phyloP scores from a whole-genome alignment of 2,888 invertebrate genomes.

The Adelognathus sp. region DNA sequence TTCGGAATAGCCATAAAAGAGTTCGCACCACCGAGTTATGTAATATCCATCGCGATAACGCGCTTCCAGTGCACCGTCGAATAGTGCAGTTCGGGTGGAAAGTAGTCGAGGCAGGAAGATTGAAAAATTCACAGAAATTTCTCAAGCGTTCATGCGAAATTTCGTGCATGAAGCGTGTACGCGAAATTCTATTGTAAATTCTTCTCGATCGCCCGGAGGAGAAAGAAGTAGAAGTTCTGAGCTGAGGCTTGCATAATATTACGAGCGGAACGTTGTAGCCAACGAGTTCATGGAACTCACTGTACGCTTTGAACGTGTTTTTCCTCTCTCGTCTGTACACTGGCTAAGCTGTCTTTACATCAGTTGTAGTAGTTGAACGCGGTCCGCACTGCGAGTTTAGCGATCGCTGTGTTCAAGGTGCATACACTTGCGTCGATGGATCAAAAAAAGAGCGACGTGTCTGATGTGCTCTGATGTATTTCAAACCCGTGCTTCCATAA shows the following conservation, averaged over 20 bases:
- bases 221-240: neutral
- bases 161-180: neutral
- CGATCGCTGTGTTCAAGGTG: neutral
- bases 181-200: neutral
- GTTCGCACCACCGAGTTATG: neutral
- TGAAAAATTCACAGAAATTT: conserved; percentile 21
- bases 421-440: neutral
- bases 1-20: neutral
- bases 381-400: conserved; percentile 6
- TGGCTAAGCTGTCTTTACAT: neutral
- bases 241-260: conserved; percentile 25
- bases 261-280: conserved; percentile 16
- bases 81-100: neutral
- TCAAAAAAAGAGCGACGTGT: conserved; percentile 2
- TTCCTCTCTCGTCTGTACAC: neutral
- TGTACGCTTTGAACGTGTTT: neutral
- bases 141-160: conserved; percentile 1
- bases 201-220: neutral
- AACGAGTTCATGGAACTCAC: conserved; percentile 39
- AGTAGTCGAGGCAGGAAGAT: neutral
- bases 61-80: neutral
- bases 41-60: neutral
- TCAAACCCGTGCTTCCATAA: conserved; percentile 25
- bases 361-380: neutral
- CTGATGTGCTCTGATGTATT: conserved; percentile 26